Evolutionary conservation across 2,888 invertebrate species (phyloP), one percentile per base, ranked within the genome.

Genomic region (Noctua pronuba): DNA sequence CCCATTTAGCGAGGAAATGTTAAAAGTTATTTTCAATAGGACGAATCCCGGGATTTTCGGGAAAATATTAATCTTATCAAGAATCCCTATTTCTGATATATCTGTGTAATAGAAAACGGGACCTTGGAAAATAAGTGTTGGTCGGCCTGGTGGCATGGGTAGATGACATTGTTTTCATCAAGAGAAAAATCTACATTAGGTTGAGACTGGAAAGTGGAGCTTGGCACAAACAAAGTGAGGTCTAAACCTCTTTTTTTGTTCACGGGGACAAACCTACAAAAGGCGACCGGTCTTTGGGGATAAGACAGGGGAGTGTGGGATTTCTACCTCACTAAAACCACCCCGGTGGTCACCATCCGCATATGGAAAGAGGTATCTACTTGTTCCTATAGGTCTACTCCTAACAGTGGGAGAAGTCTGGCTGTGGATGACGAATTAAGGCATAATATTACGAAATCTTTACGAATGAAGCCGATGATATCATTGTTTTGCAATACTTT

Each of bases 1-100:
- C n/a, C 21, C 41, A 60, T 58, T 76, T 68, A 55, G 49, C 41
- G 35, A 24, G 5, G 35, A 67, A 71, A 77, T 81, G 52, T 41
- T 58, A 73, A 49, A 71, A 28, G 35, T 81, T 76, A 60, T 71
- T 79, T 52, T 35, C 24, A 80, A 74, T 38, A 16, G 10, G 13
- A 16, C 0, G 55, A 16, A 44, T n/a, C 2, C 18, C 31, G 24
- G 10, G 2, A 64, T 58, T 55, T n/a, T 55, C 0, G 1, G 24
- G n/a, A 46, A 38, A 41, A 41, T n/a, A n/a, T 65, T 65, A 18
- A 41, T 65, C 10, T 4, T 35, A 21, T 31, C 18, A 31, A 31
- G 18, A 7, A 31, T 16, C 8, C 18, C 58, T 31, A 58, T 28
- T 58, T 28, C 2, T 16, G 58, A 16, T 16, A 16, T 28, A 28